Base-by-base conservation (phyloP, 2,797 vertebrate genomes). In the Morus bassanus region DNA sequence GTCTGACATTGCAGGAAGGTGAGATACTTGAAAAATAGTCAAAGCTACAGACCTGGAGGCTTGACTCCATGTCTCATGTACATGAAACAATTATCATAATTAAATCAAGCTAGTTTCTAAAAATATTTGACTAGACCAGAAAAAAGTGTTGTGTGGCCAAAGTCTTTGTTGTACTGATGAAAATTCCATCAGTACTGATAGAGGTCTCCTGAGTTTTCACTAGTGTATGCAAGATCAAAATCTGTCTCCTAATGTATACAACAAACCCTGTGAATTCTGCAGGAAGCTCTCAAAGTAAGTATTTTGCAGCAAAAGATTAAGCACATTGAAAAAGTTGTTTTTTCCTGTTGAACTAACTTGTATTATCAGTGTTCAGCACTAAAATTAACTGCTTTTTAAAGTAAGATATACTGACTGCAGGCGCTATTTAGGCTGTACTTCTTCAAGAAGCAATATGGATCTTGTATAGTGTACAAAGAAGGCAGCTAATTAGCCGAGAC, bases 1-100 rank as follows among this genome's bases (percentile, higher is more conserved):
- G 98, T 84, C 73, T 98, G 91, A 98, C 98, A 2, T 85, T 98
- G 63, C 98, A 98, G 33, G 98, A 99, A 97, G 99, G 99, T 99
- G 60, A 98, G 97, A 10, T 18, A 61, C 25, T 41, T 92, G 41
- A 73, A n/a, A 59, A 86, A 19, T 30, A 37, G 43, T 65, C 24
- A 45, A 33, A 68, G 41, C 5, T 28, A 31, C 25, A 63, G 43
- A 43, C 23, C 24, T 75, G 31, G 56, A 88, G 63, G 18, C 16
- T 78, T 87, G 33, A 37, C 10, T 65, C 21, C 13, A 18, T 0
- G 2, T 72, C 73, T 46, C 72, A 63, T 17, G 16, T 37, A 14
- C 11, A 5, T 16, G 25, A 70, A 67, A 30, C 43, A 77, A 46
- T 39, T 37, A 22, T 7, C 6, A 1, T 24, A 4, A 39, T 59